A percentile compares a stretch with the other conserved stretches of the same genome.
phyloP scores from a whole-genome alignment of 2,888 invertebrate species.

The Volucella inanis region DNA sequence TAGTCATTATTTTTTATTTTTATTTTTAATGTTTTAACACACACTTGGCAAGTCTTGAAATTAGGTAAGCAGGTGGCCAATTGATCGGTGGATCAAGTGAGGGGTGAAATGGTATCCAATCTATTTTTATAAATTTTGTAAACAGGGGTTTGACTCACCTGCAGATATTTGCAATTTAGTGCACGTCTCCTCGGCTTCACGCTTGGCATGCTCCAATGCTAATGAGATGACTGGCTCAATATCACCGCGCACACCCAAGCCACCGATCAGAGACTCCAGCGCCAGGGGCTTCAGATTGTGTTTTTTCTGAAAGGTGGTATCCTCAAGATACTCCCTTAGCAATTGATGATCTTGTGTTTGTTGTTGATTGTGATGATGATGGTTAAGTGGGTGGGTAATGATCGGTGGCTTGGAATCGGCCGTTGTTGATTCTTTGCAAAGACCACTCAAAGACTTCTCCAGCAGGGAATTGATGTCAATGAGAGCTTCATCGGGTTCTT shows the following conservation, averaged over 20 bases:
- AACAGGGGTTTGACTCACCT: slow-evolving; percentile 85
- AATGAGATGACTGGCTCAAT: slow-evolving; percentile 92
- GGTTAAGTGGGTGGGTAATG: slow-evolving; percentile 55
- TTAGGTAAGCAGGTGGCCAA: slow-evolving; percentile 36
- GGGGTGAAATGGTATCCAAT: too few species aligned
- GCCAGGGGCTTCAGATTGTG: slow-evolving; percentile 92
- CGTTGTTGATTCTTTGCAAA: slow-evolving; percentile 66
- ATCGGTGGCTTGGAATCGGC: slow-evolving; percentile 63
- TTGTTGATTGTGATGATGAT: slow-evolving; percentile 75
- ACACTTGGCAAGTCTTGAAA: slow-evolving; percentile 42
- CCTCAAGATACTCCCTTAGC: slow-evolving; percentile 91
- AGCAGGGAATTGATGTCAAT: slow-evolving; percentile 81
- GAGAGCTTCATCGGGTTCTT: slow-evolving; percentile 81
- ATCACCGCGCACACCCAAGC: slow-evolving; percentile 87
- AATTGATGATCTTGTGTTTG: slow-evolving; percentile 87
- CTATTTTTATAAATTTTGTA: too few species aligned
- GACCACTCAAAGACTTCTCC: slow-evolving; percentile 76
- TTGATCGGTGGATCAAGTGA: too few species aligned
- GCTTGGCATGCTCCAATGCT: slow-evolving; percentile 93
- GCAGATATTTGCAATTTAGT: slow-evolving; percentile 93
- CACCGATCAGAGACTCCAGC: slow-evolving; percentile 85
- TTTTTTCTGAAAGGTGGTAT: slow-evolving; percentile 93
- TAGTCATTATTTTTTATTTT: slow-evolving; percentile 37
- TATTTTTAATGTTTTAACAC: background rate
- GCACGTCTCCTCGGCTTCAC: slow-evolving; percentile 93